Evolutionary conservation across 2,888 invertebrate species (phyloP).

Genomic region (Entomobrya proxima): DNA sequence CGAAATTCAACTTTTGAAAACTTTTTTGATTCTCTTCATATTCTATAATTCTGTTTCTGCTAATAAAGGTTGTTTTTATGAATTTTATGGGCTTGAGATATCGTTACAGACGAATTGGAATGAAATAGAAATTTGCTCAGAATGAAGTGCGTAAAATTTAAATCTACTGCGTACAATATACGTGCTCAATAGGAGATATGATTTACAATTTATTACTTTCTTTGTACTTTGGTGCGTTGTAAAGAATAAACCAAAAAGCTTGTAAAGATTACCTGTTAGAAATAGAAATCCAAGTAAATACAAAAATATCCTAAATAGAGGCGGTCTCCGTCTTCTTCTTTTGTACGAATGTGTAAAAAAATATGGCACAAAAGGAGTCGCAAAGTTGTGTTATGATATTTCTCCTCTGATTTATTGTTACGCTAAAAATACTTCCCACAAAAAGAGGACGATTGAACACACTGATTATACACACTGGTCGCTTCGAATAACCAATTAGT

Average conservation of each 20-base stretch:
- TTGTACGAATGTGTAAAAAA: neutral
- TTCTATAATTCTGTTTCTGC: neutral
- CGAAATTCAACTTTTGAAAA: conserved; percentile 30
- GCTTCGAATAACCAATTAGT: neutral
- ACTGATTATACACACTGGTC: neutral
- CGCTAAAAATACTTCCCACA: neutral
- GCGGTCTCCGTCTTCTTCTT: conserved; percentile 25
- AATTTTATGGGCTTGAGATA: neutral
- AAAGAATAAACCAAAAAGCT: neutral
- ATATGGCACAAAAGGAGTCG: conserved; percentile 33
- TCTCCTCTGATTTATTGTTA: neutral
- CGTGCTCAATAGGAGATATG: neutral
- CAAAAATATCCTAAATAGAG: neutral
- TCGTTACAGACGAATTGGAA: conserved; percentile 51
- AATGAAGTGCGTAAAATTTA: conserved; percentile 38
- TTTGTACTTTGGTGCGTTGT: neutral
- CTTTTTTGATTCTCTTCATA: neutral
- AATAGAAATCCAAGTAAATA: conserved; percentile 39
- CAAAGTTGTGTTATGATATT: neutral
- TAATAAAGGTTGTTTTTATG: neutral
- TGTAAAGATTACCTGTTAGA: conserved; percentile 45
- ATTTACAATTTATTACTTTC: neutral
- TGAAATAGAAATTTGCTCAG: conserved; percentile 60
- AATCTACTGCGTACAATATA: conserved; percentile 3
- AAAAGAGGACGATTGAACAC: neutral